Base-by-base conservation (phyloP, 2,113 vertebrate genomes). In the Ovis canadensis region DNA sequence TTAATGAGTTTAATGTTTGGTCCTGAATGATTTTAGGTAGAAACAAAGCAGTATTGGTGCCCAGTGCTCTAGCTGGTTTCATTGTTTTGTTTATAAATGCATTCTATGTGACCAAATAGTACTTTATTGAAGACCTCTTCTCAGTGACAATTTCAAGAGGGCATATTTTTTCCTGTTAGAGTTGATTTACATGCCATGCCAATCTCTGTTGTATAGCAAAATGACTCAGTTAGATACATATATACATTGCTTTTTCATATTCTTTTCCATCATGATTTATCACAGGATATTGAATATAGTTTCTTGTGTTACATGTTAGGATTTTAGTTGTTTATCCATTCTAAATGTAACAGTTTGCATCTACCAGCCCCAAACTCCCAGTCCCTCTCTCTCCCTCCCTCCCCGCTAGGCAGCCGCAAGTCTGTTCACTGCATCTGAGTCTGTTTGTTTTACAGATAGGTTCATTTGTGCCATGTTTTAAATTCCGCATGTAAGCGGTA, bases 321-420 rank as follows among this genome's bases (percentile, higher is more conserved):
- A 27, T 77, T 43, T 77, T 77, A 27, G 36, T 43, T 77, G 40
- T 77, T 43, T 27, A 77, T 77, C 71, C 40, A 4, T 43, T 77
- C 23, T 27, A 15, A 43, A 27, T 15, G 71, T 77, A 27, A 15
- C 14, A 27, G 71, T 77, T 77, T 1, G 6, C 23, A 77, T 77
- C 71, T 43, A 4, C 71, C 71, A 40, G 40, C 36, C 40, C 71
- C 71, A 27, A 3, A 43, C 40, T 27, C 40, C 64, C 40, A 43
- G 71, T 14, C 23, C 40, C 11, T 7, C 40, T 15, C 40, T 27
- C 12, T 27, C 71, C 71, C 23, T 27, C 71, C 71, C 12, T 7
- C 71, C 23, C 71, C 0, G 0, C 40, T 77, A 0, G 0, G 71
- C 71, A 77, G 3, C 71, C 12, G 0, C 40, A 27, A 15, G 71